phyloP scores from a whole-genome alignment of 2,113 vertebrate species.

The Caloenas nicobarica region DNA sequence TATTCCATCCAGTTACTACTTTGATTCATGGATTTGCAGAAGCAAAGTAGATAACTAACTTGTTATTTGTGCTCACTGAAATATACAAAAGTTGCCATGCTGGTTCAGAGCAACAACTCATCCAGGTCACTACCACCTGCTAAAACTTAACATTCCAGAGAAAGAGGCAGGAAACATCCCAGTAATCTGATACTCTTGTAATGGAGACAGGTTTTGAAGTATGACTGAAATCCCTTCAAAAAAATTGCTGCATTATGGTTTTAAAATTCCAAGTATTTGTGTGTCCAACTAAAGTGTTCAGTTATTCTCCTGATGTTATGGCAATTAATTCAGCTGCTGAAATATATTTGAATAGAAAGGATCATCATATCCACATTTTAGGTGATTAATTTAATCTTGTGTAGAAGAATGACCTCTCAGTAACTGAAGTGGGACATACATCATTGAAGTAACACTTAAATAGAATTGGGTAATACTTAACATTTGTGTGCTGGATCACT shows the following conservation, averaged over 20 bases:
- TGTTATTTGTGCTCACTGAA: not conserved
- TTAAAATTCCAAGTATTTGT: not conserved
- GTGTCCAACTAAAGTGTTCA: not conserved
- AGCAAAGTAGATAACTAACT: not conserved
- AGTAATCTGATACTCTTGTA: not conserved
- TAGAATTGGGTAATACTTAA: not conserved
- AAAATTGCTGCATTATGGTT: not conserved
- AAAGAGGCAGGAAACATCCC: not conserved
- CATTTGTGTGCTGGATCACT: constrained; percentile 19
- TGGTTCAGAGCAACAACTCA: not conserved
- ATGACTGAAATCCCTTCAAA: not conserved
- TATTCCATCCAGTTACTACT: not conserved
- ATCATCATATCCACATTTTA: not conserved
- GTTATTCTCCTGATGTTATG: not conserved
- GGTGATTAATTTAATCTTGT: not conserved
- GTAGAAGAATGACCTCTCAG: not conserved
- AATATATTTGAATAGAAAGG: not conserved
- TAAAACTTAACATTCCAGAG: not conserved
- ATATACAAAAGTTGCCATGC: not conserved
- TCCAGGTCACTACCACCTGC: not conserved
- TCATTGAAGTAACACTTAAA: not conserved
- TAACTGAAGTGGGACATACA: not conserved
- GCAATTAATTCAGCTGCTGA: not conserved
- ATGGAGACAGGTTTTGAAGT: not conserved
- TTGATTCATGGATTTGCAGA: not conserved